Evolutionary conservation across 2,888 invertebrate species (phyloP), one percentile per base, ranked within the genome.

Genomic region (Andrena minutula): DNA sequence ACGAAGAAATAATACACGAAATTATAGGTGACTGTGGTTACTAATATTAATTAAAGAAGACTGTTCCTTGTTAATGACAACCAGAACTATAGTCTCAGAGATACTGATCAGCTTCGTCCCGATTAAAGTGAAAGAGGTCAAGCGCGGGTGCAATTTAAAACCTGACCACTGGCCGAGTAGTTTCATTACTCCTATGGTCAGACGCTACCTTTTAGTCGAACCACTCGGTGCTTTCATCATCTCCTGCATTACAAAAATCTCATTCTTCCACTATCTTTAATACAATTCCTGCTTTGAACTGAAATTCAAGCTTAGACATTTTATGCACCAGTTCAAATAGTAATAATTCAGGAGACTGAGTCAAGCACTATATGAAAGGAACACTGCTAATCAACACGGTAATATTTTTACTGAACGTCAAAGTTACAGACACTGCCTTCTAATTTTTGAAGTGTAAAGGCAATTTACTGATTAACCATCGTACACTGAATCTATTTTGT

Each of bases 121-220:
- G 28, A 16, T 10, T 20, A 51, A 53, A 65, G 79, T 64, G 69
- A 49, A 65, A 56, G 30, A 64, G 63, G 56, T 70, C 65, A 76
- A 79, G 64, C 60, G 49, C 26, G 41, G 64, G 51, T 60, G 65
- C 30, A n/a, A 58, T 41, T 49, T 32, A 5, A 1, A 23, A 56
- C 26, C 35, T 76, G 77, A 76, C 69, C 70, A 30, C 35, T 30
- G 53, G 28, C 28, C 56, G 32, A 75, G 35, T 75, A 74, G 75
- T 66, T 74, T 26, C 74, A 53, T 78, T 32, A 49, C 65, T 51
- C 47, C 65, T 72, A 60, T 60, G 76, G 65, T 30, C 76, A 65
- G 66, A 74, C 41, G 32, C 26, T 26, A 23, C 20, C 41, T 41
- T 60, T 32, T 51, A 28, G 28, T 30, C 26, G 28, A 73, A 53